These are phyloP conservation scores for Drosophila emarginata DNA, from an alignment of 2,888 invertebrate species.

Conservation along the genomic window DNA sequence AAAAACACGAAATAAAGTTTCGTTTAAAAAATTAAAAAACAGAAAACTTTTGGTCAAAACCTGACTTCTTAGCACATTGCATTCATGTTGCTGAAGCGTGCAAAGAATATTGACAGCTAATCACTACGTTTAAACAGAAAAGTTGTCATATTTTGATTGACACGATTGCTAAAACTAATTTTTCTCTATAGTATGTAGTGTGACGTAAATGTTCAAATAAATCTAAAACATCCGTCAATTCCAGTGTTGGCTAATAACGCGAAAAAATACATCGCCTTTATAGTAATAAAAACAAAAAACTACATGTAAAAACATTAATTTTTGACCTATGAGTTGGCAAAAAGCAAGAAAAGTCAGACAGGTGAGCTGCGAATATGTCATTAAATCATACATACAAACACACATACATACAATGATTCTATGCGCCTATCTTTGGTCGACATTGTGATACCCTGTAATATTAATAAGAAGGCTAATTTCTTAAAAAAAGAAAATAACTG, in stretches of 20 bases:
- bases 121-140: background rate
- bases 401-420: background rate
- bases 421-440: background rate
- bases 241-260: too few species aligned
- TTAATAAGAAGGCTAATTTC: too few species aligned
- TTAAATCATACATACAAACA: constrained; percentile 6
- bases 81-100: background rate
- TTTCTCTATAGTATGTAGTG: too few species aligned
- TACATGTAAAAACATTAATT: constrained; percentile 1
- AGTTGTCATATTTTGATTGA: background rate
- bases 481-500: background rate
- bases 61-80: background rate
- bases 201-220: background rate
- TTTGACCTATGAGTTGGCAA: constrained; percentile 2
- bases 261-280: background rate
- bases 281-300: background rate
- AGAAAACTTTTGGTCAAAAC: background rate
- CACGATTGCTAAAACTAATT: constrained; percentile 1
- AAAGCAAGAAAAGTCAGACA: background rate
- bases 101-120: constrained; percentile 2
- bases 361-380: constrained; percentile 2
- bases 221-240: background rate
- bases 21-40: too few species aligned
- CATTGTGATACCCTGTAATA: background rate
- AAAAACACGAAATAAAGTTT: too few species aligned